A percentile compares a stretch with the other conserved stretches of the same genome.
phyloP scores from a whole-genome alignment of 2,113 vertebrate species.

The Epinephelus lanceolatus region DNA sequence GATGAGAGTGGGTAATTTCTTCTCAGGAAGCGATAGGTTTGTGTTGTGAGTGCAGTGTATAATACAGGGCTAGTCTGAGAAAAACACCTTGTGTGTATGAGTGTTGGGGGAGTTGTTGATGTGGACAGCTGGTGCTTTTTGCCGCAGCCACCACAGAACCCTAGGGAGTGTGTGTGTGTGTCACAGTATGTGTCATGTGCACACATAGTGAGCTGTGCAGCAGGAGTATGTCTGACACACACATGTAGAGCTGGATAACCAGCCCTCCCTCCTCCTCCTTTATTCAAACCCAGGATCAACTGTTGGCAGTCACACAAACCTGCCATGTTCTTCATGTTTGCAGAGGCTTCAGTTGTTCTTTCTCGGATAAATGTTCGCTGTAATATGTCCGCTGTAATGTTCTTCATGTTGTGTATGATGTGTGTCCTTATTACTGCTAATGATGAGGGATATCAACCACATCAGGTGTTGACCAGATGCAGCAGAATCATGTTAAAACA shows the following conservation, averaged over 20 bases:
- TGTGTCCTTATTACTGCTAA: background rate
- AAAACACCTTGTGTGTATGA: constrained; percentile 35
- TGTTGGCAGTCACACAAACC: constrained; percentile 33
- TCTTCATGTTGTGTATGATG: background rate
- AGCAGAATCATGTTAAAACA: background rate
- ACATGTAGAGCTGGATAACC: constrained; percentile 24
- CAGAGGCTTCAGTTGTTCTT: background rate
- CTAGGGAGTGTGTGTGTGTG: constrained; percentile 25
- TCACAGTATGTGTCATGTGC: constrained; percentile 40
- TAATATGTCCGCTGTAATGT: background rate
- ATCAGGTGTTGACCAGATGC: background rate
- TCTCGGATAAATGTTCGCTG: background rate
- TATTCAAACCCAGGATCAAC: constrained; percentile 24
- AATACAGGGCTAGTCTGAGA: constrained; percentile 19
- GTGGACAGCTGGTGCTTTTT: constrained; percentile 69
- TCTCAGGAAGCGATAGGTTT: constrained; percentile 3
- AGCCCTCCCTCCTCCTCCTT: background rate
- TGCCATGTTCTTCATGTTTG: background rate
- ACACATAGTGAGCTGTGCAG: constrained; percentile 37
- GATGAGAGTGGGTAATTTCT: constrained; percentile 11
- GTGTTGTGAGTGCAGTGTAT: constrained; percentile 1
- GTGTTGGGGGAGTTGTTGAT: constrained; percentile 55
- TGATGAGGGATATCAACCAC: background rate
- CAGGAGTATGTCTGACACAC: constrained; percentile 43
- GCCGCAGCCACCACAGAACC: constrained; percentile 58